Base-by-base conservation (phyloP, 2,797 vertebrate species). In the Paratrypauchen microcephalus region DNA sequence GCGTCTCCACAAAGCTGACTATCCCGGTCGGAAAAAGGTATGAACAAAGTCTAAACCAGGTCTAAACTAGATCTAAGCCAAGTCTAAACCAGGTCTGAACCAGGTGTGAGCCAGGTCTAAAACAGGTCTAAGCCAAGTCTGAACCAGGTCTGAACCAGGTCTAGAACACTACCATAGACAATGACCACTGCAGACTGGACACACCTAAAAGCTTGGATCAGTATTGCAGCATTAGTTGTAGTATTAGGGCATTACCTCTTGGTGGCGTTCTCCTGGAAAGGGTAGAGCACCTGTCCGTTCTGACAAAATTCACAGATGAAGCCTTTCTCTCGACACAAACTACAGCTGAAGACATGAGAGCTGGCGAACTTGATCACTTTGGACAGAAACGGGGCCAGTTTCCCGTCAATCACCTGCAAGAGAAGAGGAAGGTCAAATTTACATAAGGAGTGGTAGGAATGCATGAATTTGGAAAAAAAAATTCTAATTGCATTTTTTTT, bases 251-350 rank as follows among this genome's bases (percentile, higher is more conserved):
- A 11, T 65, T 93, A 99, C 98, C 98, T 97, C 92, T 93, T 97
- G 74, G 96, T 97, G 86, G 96, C 93, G 72, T 89, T 94, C 87
- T 98, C 97, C 87, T 99, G 97, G 86, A 99, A 99, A 45, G 98
- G 98, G 85, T 99, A 99, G 82, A 99, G 95, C 86, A 99, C 95
- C 89, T 98, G 97, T 71, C 94, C 92, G 1, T 96, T 95, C 77
- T 97, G 97, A 85, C 98, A 99, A 71, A 99, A 96, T 90, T 99
- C 98, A 61, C 98, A 99, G 92, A 99, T 95, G 92, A 99, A 99
- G 61, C 98, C 98, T 81, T 99, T 99, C 88, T 99, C 97, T 82
- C 96, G 95, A 86, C 98, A 99, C 72, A 98, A 93, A 70, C 96
- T 97, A 93, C 98, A 99, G 93, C 93, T 95, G 86, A 98, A 97